Conservation (phyloP, 2,888 invertebrate genomes). For the Pegoplata infirma region DNA sequence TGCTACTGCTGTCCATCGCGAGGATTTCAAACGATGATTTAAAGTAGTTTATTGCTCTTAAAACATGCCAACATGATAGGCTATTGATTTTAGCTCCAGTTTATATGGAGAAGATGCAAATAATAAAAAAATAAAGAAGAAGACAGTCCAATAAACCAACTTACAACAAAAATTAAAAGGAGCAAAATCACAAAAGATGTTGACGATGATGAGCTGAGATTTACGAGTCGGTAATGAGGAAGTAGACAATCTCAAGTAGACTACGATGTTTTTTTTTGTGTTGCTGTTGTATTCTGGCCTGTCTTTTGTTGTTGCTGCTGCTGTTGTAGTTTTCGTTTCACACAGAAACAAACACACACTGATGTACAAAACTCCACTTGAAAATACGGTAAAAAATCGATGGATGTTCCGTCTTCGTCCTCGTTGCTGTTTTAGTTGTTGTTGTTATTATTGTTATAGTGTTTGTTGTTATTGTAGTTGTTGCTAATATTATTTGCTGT, state of each 20-base stretch:
- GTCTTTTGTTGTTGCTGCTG: slow-evolving; percentile 23
- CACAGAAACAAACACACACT: not conserved
- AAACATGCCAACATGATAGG: slow-evolving; percentile 57
- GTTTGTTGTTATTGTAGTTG: not conserved
- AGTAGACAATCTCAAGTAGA: slow-evolving; percentile 51
- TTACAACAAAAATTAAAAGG: not conserved
- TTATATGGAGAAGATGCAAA: slow-evolving; percentile 6
- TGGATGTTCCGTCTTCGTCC: slow-evolving; percentile 50
- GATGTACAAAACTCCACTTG: slow-evolving; percentile 51
- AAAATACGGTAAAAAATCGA: slow-evolving; percentile 60
- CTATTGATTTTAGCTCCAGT: slow-evolving; percentile 31
- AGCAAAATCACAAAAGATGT: not conserved
- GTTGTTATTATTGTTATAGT: not conserved
- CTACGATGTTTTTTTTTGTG: slow-evolving; percentile 19
- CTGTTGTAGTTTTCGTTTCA: slow-evolving; percentile 32
- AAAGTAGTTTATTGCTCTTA: slow-evolving; percentile 50
- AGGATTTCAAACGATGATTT: slow-evolving; percentile 34
- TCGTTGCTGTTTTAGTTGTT: slow-evolving; percentile 44
- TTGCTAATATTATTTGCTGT: slow-evolving; percentile 18
- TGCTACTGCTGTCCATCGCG: slow-evolving; percentile 58
- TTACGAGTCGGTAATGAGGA: slow-evolving; percentile 34
- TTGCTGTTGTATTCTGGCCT: slow-evolving; percentile 31
- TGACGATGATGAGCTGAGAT: slow-evolving; percentile 2
- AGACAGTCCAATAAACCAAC: not conserved
- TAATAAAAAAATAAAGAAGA: not conserved